Conservation (phyloP, 2,888 invertebrate species). For the Hyppa rectilinea region DNA sequence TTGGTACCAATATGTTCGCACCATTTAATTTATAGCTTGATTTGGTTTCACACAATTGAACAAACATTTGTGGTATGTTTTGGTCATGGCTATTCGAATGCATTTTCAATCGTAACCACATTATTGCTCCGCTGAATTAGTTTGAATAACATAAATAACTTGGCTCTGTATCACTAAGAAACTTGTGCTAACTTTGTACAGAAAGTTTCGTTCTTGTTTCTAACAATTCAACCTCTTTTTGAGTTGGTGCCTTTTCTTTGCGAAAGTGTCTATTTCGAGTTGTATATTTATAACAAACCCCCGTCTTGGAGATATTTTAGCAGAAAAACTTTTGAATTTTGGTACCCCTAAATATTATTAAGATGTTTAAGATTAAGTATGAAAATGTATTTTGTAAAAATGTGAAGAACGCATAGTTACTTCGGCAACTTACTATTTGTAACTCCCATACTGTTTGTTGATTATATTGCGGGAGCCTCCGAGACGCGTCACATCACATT, state of each 20-base stretch:
- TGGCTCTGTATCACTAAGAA: slow-evolving; percentile 19
- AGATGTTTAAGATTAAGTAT: no score
- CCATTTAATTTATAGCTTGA: slow-evolving; percentile 60
- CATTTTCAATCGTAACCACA: slow-evolving; percentile 23
- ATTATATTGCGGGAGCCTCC: not conserved
- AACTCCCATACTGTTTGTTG: slow-evolving; percentile 1
- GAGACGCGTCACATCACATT: slow-evolving; percentile 1
- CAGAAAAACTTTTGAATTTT: not conserved
- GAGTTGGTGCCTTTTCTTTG: not conserved
- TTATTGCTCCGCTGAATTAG: slow-evolving; percentile 36
- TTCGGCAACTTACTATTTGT: not conserved
- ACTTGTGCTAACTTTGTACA: slow-evolving; percentile 8
- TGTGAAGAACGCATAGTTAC: not conserved
- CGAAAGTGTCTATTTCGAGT: not conserved
- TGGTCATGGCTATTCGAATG: slow-evolving; percentile 12
- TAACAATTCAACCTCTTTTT: slow-evolving; percentile 2
- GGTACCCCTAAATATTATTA: no score
- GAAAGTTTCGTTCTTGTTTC: slow-evolving; percentile 14
- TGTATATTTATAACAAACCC: not conserved
- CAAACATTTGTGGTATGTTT: slow-evolving; percentile 48
- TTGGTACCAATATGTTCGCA: slow-evolving; percentile 51
- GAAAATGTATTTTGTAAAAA: not conserved
- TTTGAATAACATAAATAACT: slow-evolving; percentile 50
- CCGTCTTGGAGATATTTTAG: not conserved
- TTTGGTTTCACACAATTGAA: slow-evolving; percentile 47